Base-by-base conservation (phyloP, 2,797 vertebrate species). In the Protonibea diacanthus region DNA sequence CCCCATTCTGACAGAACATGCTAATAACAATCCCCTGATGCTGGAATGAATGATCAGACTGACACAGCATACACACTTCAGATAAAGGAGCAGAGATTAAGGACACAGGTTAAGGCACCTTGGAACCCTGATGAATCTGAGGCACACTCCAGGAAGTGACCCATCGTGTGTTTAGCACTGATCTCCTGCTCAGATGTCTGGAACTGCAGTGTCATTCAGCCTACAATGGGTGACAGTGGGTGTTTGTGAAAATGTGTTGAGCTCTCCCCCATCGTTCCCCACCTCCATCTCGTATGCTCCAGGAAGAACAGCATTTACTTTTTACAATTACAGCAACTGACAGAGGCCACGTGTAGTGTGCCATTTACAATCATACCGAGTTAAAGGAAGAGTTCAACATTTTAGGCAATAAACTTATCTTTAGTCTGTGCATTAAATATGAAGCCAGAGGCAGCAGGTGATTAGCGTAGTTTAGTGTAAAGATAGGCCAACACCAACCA, bases 41-140 rank as follows among this genome's bases (percentile, higher is more conserved):
- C 59, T 51, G 47, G 67, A 80, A 74, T 59, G 47, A 75, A 53
- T 11, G 13, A 62, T 69, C 2, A 21, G 21, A 58, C 8, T 2
- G 23, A 17, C 11, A n/a, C 3, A 6, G 12, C 6, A 53, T 18
- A 58, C 38, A 48, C 52, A n/a, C 56, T 18, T 64, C 0, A 66
- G 18, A 74, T 65, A 23, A 67, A 57, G 79, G n/a, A 45, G 70
- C 78, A 75, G 78, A 83, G 74, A 6, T 45, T 25, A 61, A 67
- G 66, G 87, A 78, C 63, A 51, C 68, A 53, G 80, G 63, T 83
- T 93, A 95, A 95, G 95, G 95, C 94, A 95, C 91, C 93, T 78
- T 84, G 76, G 87, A 91, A 93, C 89, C 89, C 93, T 93, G 92
- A 93, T 86, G 71, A 79, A 80, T 48, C 70, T 69, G 77, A 75